Percentiles rank a stretch among this genome's conserved stretches.
These are phyloP conservation scores for Alaudala cheleensis DNA, from an alignment of 2,113 vertebrate genomes.

Conservation along the genomic window DNA sequence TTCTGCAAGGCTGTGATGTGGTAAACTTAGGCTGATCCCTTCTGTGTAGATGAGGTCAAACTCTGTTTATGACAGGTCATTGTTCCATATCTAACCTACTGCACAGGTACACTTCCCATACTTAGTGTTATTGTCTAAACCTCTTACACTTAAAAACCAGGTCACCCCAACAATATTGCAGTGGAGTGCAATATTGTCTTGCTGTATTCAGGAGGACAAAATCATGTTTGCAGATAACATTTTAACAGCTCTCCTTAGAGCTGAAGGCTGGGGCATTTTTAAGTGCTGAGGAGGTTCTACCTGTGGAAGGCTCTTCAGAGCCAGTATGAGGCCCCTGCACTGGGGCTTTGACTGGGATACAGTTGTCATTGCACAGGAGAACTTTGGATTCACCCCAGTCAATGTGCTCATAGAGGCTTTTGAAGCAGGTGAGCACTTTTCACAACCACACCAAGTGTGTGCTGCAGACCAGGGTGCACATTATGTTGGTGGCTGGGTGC, in stretches of 20 bases:
- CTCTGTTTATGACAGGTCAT: neutral
- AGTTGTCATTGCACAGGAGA: neutral
- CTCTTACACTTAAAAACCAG: neutral
- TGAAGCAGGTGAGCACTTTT: neutral
- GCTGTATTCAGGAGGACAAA: neutral
- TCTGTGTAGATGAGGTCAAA: neutral
- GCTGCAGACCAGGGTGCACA: neutral
- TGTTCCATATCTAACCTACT: neutral
- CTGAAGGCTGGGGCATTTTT: neutral
- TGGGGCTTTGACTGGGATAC: neutral
- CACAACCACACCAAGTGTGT: neutral
- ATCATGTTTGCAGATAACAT: neutral
- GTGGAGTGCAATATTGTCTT: neutral
- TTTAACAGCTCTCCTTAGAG: neutral
- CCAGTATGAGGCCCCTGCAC: rapidly evolving
- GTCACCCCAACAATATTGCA: neutral
- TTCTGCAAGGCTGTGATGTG: neutral
- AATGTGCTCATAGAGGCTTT: neutral
- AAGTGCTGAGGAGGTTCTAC: neutral
- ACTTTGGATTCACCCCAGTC: neutral
- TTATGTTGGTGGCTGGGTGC: neutral
- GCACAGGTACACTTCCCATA: neutral
- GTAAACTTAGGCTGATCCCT: neutral
- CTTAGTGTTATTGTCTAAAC: neutral
- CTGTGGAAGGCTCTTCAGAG: neutral